phyloP scores from a whole-genome alignment of 2,888 invertebrate genomes.

The Lochmaea capreae region DNA sequence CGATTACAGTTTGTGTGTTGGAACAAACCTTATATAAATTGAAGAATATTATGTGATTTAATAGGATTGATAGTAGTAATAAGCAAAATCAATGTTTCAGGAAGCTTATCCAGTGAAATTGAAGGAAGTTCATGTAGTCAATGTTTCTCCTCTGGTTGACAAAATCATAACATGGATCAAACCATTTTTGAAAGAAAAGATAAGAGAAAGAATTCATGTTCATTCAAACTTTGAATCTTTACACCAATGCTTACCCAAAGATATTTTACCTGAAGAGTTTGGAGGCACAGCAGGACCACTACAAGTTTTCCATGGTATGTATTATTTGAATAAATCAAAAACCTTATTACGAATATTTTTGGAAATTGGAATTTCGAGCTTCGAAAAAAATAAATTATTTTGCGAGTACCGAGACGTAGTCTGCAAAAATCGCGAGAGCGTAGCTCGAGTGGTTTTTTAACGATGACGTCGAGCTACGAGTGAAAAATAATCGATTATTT shows the following conservation, averaged over 20 bases:
- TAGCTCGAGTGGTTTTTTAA: too few relatives aligned
- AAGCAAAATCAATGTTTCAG: slow-evolving; percentile 62
- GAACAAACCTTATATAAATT: too few relatives aligned
- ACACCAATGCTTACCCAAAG: slow-evolving; percentile 82
- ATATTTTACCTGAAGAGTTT: slow-evolving; percentile 84
- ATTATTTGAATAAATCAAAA: background rate
- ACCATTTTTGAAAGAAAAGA: slow-evolving; percentile 89
- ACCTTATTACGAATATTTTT: background rate
- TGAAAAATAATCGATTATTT: too few relatives aligned
- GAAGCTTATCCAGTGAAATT: slow-evolving; percentile 90
- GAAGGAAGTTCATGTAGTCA: slow-evolving; percentile 88
- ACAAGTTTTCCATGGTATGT: slow-evolving; percentile 77
- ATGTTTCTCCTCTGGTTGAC: slow-evolving; percentile 85
- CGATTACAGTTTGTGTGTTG: too few relatives aligned
- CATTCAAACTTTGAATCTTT: slow-evolving; percentile 81
- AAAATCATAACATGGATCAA: slow-evolving; percentile 88
- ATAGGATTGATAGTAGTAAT: background rate
- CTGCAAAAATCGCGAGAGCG: too few relatives aligned
- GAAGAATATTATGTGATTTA: too few relatives aligned
- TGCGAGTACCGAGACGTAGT: too few relatives aligned
- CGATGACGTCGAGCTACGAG: too few relatives aligned
- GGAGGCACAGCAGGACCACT: slow-evolving; percentile 84
- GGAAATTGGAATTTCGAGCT: too few relatives aligned
- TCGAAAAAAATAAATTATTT: too few relatives aligned
- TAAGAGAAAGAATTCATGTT: slow-evolving; percentile 83